Evolutionary conservation across 2,113 vertebrate species (phyloP), one percentile per base, ranked within the genome.

Genomic region (Monopterus albus): DNA sequence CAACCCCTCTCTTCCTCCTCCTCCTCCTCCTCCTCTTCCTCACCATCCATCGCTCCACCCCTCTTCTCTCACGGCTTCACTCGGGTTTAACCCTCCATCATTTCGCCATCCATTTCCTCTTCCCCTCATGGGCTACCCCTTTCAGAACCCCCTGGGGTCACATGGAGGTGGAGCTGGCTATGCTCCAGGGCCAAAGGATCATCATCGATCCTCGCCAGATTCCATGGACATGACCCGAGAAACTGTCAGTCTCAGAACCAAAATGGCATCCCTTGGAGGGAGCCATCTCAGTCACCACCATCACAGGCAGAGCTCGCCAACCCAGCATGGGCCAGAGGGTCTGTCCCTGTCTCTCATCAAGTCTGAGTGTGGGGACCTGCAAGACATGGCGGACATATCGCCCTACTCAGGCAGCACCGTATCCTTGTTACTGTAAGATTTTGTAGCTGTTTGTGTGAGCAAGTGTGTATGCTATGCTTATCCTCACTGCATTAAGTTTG

Each of bases 351-450:
- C 98, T 26, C 96, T 98, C 91, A 99, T 99, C 90, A 99, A 99
- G 89, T 99, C 98, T 0, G 98, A 99, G 93, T 99, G 98, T 1
- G 96, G 97, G 1, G 98, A 99, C 88, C 94, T 99, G 72, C 97
- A 98, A 88, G 98, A 99, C 89, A 96, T 99, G 94, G 94, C 96
- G 0, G 98, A 99, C 88, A 99, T 99, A 81, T 99, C 98, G 1
- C 96, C 97, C 35, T 99, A 98, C 89, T 98, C 98, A 64, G 94
- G 97, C 94, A 97, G 94, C 94, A 97, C 97, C 87, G 98, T 99
- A 99, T 99, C 98, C 97, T 99, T 98, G 2, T 5, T 0, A 26
- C 12, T n/a, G 15, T 5, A 2, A 53, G 3, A 4, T 64, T 45
- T 23, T 28, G 15, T 33, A 1, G 18, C 14, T 17, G 45, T 59